Evolutionary conservation across 2,113 vertebrate genomes (phyloP), one percentile per base, ranked within the genome.

Genomic region (Nesoenas mayeri): DNA sequence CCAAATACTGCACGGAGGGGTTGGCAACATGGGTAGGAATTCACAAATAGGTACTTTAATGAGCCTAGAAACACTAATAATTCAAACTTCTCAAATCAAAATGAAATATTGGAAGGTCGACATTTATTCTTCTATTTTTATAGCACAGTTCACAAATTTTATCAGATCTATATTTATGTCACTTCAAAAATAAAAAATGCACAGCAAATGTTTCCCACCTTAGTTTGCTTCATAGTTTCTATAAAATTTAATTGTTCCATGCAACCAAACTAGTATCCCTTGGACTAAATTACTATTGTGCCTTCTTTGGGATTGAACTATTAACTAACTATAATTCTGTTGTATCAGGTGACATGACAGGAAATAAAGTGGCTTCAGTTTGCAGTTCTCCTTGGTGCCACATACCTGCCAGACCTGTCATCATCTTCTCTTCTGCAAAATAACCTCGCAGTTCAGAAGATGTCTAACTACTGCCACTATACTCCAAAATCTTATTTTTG

Each of bases 321-420:
- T 42, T 60, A 84, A 36, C 24, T 72, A 70, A 47, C n/a, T 85
- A 9, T 25, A 83, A 48, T 25, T 61, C 32, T 79, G 69, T 26
- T 34, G 0, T 22, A 44, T n/a, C 11, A 24, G 53, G 22, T 74
- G 42, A 60, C 0, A 1, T 12, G 53, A 54, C 16, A 58, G 9
- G 22, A 85, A 81, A 79, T 29, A 64, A 83, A 58, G 10, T n/a
- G 28, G 48, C 32, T 58, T 53, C 34, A 53, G 16, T 9, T 31
- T 3, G 3, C n/a, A 73, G 64, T 2, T 66, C 54, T 72, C 24
- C 71, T 54, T 44, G 24, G 62, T 32, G 50, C 26, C 34, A 75
- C 29, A 2, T 3, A 7, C n/a, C 54, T 51, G 29, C 31, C 32
- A 10, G 26, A 77, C 31, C 8, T 50, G 31, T 64, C 62, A 79